Evolutionary conservation across 2,797 vertebrate genomes (phyloP), one percentile per base, ranked within the genome.

Genomic region (Lates japonicus): DNA sequence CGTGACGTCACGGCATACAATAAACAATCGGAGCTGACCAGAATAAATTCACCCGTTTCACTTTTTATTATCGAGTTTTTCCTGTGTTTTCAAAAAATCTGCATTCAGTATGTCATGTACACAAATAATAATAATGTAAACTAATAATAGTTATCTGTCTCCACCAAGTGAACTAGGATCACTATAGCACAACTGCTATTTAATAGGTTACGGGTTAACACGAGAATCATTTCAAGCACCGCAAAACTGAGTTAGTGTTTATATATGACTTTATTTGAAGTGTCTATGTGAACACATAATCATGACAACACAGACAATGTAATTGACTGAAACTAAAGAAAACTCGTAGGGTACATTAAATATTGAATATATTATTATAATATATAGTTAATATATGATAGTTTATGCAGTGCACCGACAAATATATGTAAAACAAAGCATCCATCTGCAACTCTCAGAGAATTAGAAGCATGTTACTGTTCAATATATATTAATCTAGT

Each of bases 1-100:
- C 20, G 76, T 92, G 92, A 95, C 93, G 93, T 94, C 90, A 93
- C 82, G 31, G 2, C 73, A 41, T 29, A 65, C 66, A 54, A 65
- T 66, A 88, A 88, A 88, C 85, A 76, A 49, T 2, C 48, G 16
- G 13, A 31, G 22, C 41, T 13, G 10, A 17, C 9, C 19, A 33
- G 10, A 29, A 19, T 11, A 19, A 64, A 62, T 20, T 16, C 31
- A 0, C 1, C 41, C 41, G n/a, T n/a, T 14, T 1, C 37, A 16
- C 13, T 14, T 29, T 31, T 16, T 29, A 29, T 29, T 29, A 29
- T 29, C 25, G 25, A 29, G 25, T 29, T 29, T 16, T 52, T 52
- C 22, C 48, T 49, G 4, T 44, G 5, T 44, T 35, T 35, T 35
- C 33, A 35, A 35, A 35, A 5, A 35, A 35, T 3, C 2, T 35